Evolutionary conservation across 2,113 vertebrate genomes (phyloP), one percentile per base, ranked within the genome.

Genomic region (Vanacampus margaritifer): DNA sequence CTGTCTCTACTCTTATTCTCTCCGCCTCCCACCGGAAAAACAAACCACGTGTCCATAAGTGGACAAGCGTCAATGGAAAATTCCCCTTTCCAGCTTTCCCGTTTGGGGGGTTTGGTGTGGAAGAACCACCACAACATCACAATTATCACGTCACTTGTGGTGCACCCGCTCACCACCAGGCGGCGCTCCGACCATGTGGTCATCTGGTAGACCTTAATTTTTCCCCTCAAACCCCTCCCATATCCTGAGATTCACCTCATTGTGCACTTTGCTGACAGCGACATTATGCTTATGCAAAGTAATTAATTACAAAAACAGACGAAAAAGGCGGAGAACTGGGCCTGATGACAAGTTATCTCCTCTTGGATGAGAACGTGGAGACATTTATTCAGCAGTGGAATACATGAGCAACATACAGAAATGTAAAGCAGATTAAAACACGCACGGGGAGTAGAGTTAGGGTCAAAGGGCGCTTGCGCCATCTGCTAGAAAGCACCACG

Each of bases 131-230:
- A n/a, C 9, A 7, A 3, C 46, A 51, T 51, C 48, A 26, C 58
- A 70, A 41, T 23, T 41, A 39, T 10, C n/a, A 35, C 48, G 8
- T 21, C 46, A 59, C 59, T 16, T 63, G 81, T 65, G 70, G 50
- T 82, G 23, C 71, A 6, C 0, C 19, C 17, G 3, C 11, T 23
- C 5, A 17, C 84, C 88, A 88, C 79, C 56, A 71, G 51, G 87
- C 65, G 87, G 87, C 86, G 87, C 88, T 88, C 78, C 84, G 65
- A 72, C 67, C 54, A 74, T 84, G 64, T 76, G 51, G 54, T 76
- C 43, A 5, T 62, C 51, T 19, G 9, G 7, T 6, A 13, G 26
- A 23, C 16, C 19, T 54, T 51, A 1, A 24, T 39, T 39, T 32
- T 28, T 28, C 50, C 10, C 58, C 12, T 54, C 36, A 51, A 12